A percentile compares a stretch with the other conserved stretches of the same genome.
Evolutionary conservation across 2,113 vertebrate genomes (phyloP).

Genomic region (Anolis carolinensis): DNA sequence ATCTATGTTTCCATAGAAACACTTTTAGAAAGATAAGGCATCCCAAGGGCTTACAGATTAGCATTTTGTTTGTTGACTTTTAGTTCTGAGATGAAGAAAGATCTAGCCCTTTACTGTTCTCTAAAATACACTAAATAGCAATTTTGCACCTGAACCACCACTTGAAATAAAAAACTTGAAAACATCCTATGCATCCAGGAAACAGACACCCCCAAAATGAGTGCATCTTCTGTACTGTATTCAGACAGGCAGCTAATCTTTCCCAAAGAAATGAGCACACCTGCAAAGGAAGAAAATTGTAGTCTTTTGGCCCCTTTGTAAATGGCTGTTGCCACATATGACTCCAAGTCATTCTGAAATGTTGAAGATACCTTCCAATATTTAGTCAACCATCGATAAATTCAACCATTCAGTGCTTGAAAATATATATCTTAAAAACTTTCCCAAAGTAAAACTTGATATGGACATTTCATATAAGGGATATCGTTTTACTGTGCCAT

Average conservation of each 20-base stretch:
- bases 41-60: slow-evolving; percentile 6
- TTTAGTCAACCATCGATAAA: too few species aligned
- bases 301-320: not conserved
- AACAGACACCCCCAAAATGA: not conserved
- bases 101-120: not conserved
- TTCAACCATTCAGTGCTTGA: too few species aligned
- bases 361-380: not conserved
- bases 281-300: not conserved
- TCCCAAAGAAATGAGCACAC: not conserved
- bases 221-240: not conserved
- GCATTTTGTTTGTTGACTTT: slow-evolving; percentile 21
- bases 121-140: slow-evolving; percentile 3
- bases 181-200: not conserved
- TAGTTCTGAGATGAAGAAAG: slow-evolving; percentile 1
- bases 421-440: too few species aligned
- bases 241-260: not conserved
- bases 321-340: not conserved
- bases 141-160: slow-evolving; percentile 17
- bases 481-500: too few species aligned
- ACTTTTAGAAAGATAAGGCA: not conserved
- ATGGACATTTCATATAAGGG: too few species aligned
- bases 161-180: not conserved
- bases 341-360: not conserved
- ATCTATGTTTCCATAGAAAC: slow-evolving; percentile 22
- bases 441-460: too few species aligned